Evolutionary conservation across 2,113 vertebrate species (phyloP), one percentile per base, ranked within the genome.

Genomic region (Ceyx cyanopectus): DNA sequence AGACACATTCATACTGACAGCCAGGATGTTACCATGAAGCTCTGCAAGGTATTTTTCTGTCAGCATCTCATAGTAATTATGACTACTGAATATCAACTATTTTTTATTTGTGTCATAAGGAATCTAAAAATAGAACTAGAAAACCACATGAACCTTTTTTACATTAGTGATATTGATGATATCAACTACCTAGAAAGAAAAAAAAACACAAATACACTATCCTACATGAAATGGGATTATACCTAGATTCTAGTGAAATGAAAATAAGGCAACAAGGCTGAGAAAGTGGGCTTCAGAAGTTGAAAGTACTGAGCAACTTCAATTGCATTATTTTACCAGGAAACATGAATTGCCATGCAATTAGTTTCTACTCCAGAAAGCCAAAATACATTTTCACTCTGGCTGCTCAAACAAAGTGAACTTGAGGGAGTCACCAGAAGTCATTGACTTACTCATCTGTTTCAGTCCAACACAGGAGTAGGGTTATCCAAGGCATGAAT

Each of bases 381-480:
- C 14, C 5, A 63, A 48, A 82, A 34, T 0, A 0, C 4, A 2
- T n/a, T 74, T 80, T 46, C 21, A 22, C 9, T 70, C 24, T 70
- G 12, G 4, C 12, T 77, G 7, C 19, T 13, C 17, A 69, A 77
- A 43, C 13, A 83, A 88, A n/a, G 0, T 6, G 7, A 37, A 30
- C 5, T 21, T 50, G 18, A 65, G 5, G 1, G 8, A 69, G 10
- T 5, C 50, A 37, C 12, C 8, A 22, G 14, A 24, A 68, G 4
- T 5, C 5, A 2, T 14, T 62, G 8, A 5, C 4, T 45, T 41
- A 5, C 1, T 32, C 26, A 5, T 27, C 14, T 8, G 1, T 16
- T 58, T 43, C 12, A 77, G 16, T 9, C 16, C 21, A 54, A 0
- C 0, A 0, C 1, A 13, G 2, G 3, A 0, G 12, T 16, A 66